Conservation (phyloP, 2,888 invertebrate species). For the Xestoiulus laeticollis region DNA sequence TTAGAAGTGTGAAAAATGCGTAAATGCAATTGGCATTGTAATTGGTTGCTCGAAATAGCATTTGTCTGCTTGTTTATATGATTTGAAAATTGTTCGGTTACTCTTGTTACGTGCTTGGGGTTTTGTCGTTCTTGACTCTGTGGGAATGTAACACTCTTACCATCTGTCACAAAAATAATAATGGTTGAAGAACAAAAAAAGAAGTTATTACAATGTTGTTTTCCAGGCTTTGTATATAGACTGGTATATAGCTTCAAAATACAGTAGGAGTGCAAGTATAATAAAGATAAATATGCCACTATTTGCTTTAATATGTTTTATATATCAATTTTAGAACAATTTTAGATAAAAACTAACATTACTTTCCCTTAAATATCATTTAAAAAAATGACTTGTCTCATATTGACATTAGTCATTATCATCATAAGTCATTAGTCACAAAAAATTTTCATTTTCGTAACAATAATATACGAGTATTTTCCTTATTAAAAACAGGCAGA, state of each 20-base stretch:
- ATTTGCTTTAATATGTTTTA: too few species aligned
- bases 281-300: too few species aligned
- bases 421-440: too few species aligned
- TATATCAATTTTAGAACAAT: too few species aligned
- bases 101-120: constrained; percentile 21
- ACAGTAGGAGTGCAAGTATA: too few species aligned
- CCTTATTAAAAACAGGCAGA: neutral
- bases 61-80: constrained; percentile 2
- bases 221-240: too few species aligned
- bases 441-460: neutral
- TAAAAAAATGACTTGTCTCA: too few species aligned
- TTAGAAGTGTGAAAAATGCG: neutral
- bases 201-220: neutral
- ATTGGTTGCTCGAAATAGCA: neutral
- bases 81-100: constrained; percentile 8
- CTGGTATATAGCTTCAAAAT: too few species aligned
- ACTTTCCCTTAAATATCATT: too few species aligned
- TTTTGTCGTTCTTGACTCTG: constrained; percentile 5
- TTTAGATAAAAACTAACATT: too few species aligned
- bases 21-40: constrained; percentile 40
- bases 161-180: neutral
- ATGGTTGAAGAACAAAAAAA: neutral
- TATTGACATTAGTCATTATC: too few species aligned
- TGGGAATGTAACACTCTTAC: neutral
- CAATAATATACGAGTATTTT: too few species aligned